phyloP scores from a whole-genome alignment of 1,140 invertebrate genomes.

The Batillaria attramentaria region DNA sequence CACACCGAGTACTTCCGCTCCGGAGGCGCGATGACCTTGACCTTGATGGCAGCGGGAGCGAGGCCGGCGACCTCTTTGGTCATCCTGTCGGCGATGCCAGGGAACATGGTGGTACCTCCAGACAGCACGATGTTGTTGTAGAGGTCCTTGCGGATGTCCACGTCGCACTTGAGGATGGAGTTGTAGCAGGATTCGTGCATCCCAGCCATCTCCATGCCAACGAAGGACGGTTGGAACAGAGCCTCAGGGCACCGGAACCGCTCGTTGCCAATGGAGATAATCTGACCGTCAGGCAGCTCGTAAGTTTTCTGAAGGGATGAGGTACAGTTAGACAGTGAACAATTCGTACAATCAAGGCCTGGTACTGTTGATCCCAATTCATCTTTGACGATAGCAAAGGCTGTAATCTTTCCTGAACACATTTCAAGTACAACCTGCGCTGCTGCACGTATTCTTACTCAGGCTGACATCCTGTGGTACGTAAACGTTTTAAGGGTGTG shows the following conservation, averaged over 20 bases:
- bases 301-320: conserved; percentile 70
- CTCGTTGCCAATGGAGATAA: conserved; percentile 96
- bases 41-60: conserved; percentile 36
- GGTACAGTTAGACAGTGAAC: too few species aligned
- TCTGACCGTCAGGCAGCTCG: conserved; percentile 74
- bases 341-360: too few species aligned
- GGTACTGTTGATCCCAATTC: too few species aligned
- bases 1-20: conserved; percentile 25
- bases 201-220: conserved; percentile 62
- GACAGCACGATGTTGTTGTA: conserved; percentile 87
- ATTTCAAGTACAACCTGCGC: too few species aligned
- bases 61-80: conserved; percentile 36
- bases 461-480: too few species aligned
- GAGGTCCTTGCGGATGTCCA: conserved; percentile 90
- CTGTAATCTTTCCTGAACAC: too few species aligned
- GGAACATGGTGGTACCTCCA: conserved; percentile 72
- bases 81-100: conserved; percentile 40
- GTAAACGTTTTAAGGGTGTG: too few species aligned
- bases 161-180: conserved; percentile 79
- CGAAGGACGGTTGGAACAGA: conserved; percentile 78
- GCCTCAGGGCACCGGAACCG: conserved; percentile 87
- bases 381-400: too few species aligned
- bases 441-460: too few species aligned
- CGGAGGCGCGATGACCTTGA: conserved; percentile 44
- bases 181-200: conserved; percentile 83